Percentiles rank a stretch among this genome's conserved stretches.
These are phyloP conservation scores for Heliangelus exortis DNA, from an alignment of 2,797 vertebrate genomes.

Conservation along the genomic window DNA sequence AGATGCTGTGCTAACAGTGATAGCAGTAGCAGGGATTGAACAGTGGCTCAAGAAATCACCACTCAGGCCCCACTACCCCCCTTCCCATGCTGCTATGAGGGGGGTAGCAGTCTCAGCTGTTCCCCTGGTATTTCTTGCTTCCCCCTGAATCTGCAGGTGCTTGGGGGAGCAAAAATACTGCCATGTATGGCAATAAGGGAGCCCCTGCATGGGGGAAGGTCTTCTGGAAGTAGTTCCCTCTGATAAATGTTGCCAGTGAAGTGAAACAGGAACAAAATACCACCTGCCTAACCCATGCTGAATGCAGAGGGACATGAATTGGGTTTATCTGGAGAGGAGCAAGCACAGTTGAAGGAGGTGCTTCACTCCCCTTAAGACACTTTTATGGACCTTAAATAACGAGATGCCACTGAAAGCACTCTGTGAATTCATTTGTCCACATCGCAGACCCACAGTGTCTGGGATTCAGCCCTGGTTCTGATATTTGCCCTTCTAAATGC, in stretches of 20 bases:
- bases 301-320: background rate
- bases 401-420: fast-evolving
- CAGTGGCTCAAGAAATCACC: background rate
- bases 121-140: fast-evolving
- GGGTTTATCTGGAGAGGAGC: background rate
- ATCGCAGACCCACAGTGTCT: fast-evolving
- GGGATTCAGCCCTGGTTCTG: background rate
- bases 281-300: background rate
- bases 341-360: fast-evolving
- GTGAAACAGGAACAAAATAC: background rate
- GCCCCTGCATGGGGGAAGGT: background rate
- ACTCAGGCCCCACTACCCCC: background rate
- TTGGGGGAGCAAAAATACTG: background rate
- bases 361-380: fast-evolving
- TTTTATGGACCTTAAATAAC: background rate
- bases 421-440: background rate
- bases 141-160: background rate
- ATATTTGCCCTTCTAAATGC: background rate
- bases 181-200: fast-evolving
- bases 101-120: background rate
- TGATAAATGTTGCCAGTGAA: background rate
- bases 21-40: fast-evolving
- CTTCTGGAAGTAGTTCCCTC: background rate
- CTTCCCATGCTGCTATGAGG: fast-evolving
- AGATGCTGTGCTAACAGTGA: background rate